Conservation (phyloP, 2,888 invertebrate species). For the Drosophila sordidapex region DNA sequence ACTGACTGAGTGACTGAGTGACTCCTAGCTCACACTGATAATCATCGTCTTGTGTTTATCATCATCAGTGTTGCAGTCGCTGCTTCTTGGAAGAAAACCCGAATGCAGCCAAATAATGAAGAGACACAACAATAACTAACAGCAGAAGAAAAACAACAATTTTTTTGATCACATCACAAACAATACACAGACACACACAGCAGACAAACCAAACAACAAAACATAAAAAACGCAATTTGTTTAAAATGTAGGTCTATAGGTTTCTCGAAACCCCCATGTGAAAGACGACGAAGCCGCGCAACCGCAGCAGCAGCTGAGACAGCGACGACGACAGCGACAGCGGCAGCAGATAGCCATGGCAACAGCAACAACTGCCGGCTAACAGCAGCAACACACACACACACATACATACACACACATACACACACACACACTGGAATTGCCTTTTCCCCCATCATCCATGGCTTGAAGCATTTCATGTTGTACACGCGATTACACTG, state of each 20-base stretch:
- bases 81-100: constrained; percentile 72
- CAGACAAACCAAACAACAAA: constrained; percentile 31
- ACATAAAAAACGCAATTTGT: constrained; percentile 77
- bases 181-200: constrained; percentile 21
- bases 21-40: constrained; percentile 34
- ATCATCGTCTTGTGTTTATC: constrained; percentile 35
- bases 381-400: constrained; percentile 41
- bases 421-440: constrained; percentile 17
- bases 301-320: constrained; percentile 32
- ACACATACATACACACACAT: background rate
- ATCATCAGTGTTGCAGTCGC: constrained; percentile 53
- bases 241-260: constrained; percentile 84
- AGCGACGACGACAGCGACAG: constrained; percentile 17
- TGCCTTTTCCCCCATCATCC: constrained; percentile 60
- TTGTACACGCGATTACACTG: constrained; percentile 68
- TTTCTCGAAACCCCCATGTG: constrained; percentile 81
- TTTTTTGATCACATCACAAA: constrained; percentile 72
- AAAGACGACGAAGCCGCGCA: constrained; percentile 60
- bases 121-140: constrained; percentile 40
- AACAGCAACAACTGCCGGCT: constrained; percentile 51
- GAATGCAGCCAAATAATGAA: constrained; percentile 64
- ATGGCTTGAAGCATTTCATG: constrained; percentile 52
- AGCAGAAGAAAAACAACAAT: constrained; percentile 52
- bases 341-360: constrained; percentile 14
- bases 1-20: constrained; percentile 53